Evolutionary conservation across 2,888 invertebrate genomes (phyloP), one percentile per base, ranked within the genome.

Genomic region (Dolichomitus sp.): DNA sequence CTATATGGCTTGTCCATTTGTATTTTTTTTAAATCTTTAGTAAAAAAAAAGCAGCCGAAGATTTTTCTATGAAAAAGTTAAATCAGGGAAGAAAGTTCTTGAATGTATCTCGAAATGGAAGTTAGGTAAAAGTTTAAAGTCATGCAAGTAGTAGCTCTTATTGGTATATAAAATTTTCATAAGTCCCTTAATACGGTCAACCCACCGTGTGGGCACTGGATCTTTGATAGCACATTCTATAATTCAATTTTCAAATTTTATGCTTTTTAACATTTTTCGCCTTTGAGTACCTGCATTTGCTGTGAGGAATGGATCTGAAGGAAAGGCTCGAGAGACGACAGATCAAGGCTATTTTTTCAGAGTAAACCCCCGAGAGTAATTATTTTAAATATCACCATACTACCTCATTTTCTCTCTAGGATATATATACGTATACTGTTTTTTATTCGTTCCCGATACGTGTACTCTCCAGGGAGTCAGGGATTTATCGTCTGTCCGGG

Each of bases 401-500:
- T 17, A 65, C 9, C 52, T 50, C 19, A 19, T 50, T 52, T 42
- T 33, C 37, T 59, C n/a, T 14, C 12, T 12, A 17, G n/a, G 30
- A 59, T 37, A 40, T 19, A 14, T 61, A 30, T 19, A 19, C 42
- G 19, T 30, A n/a, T 59, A 48, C 23, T 17, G 61, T 50, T 72
- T 81, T 68, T 76, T 65, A 69, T 65, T 82, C 52, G 45, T 52
- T 69, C 61, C 61, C 81, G 50, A 78, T 79, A 65, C 72, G 73
- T 70, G 27, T 11, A 72, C 37, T 65, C 77, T 65, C 73, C 45
- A 17, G 69, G 59, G 68, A 65, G 45, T 33, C 40, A 48, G 19
- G 50, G 77, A 85, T 80, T 80, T 80, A 84, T 76, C 69, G 70
- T 72, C 45, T 63, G 61, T 70, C 48, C 23, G 70, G 48, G 70